phyloP scores from a whole-genome alignment of 2,888 invertebrate genomes.

The Hesperia comma region DNA sequence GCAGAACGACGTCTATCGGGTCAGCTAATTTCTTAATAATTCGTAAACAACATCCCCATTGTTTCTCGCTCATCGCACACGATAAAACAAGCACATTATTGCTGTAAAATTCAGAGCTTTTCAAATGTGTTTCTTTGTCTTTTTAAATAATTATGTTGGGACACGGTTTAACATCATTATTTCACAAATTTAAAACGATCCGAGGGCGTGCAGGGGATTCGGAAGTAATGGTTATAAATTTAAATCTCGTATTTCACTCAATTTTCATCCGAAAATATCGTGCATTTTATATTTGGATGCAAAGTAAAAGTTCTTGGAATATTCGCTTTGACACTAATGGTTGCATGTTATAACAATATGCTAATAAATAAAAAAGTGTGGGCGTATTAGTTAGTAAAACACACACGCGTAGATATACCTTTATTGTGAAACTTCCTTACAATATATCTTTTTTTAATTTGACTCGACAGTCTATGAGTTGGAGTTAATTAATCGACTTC shows the following conservation, averaged over 20 bases:
- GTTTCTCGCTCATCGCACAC: background rate
- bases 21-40: too few species aligned
- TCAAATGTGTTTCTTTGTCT: conserved; percentile 21
- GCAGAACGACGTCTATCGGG: too few species aligned
- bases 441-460: too few species aligned
- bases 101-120: conserved; percentile 22
- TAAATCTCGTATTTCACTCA: background rate
- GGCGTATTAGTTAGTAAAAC: too few species aligned
- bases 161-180: conserved; percentile 20
- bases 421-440: too few species aligned
- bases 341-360: too few species aligned
- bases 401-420: too few species aligned
- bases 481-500: too few species aligned
- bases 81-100: conserved; percentile 4
- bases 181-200: conserved; percentile 10
- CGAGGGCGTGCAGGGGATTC: background rate
- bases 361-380: too few species aligned
- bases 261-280: background rate
- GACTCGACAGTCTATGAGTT: too few species aligned
- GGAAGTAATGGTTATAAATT: conserved; percentile 8
- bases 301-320: too few species aligned
- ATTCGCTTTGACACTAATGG: too few species aligned
- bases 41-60: background rate
- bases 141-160: conserved; percentile 20
- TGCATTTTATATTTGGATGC: background rate